A percentile compares a stretch with the other conserved stretches of the same genome.
Conservation (phyloP, 2,797 vertebrate genomes). For the Danio aesculapii region DNA sequence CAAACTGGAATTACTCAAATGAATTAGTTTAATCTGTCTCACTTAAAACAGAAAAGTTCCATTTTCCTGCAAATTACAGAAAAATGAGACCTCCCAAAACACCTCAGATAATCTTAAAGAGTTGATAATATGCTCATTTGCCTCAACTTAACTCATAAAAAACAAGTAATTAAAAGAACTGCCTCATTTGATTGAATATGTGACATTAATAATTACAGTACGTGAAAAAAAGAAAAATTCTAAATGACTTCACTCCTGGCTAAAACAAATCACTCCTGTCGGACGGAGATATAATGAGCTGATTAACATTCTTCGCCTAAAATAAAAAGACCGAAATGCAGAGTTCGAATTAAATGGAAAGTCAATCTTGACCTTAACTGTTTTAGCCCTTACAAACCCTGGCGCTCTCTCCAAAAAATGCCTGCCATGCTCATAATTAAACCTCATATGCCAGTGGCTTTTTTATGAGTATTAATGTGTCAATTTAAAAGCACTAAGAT, state of each 20-base stretch:
- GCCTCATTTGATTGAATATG: slow-evolving; percentile 42
- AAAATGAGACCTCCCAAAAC: not conserved
- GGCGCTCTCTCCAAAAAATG: slow-evolving; percentile 14
- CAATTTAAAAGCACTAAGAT: slow-evolving; percentile 13
- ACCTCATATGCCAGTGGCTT: slow-evolving; percentile 1
- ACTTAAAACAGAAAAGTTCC: not conserved
- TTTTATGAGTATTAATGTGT: slow-evolving; percentile 22
- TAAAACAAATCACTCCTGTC: slow-evolving; percentile 53
- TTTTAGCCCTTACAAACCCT: slow-evolving; percentile 6
- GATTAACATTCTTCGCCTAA: slow-evolving; percentile 45
- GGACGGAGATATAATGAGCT: slow-evolving; percentile 45
- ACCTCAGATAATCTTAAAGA: slow-evolving; percentile 5
- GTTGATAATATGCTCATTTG: slow-evolving; percentile 21
- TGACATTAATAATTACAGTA: slow-evolving; percentile 45
- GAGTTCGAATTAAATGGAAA: slow-evolving; percentile 12
- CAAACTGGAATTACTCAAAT: slow-evolving; percentile 21
- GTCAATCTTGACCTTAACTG: slow-evolving; percentile 11
- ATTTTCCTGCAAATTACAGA: not conserved
- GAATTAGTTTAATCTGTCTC: not conserved
- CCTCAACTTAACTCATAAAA: slow-evolving; percentile 1
- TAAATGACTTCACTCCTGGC: slow-evolving; percentile 45
- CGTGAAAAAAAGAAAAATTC: slow-evolving; percentile 19
- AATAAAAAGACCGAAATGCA: slow-evolving; percentile 13
- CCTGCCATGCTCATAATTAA: slow-evolving; percentile 27
- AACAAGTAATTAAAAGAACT: slow-evolving; percentile 57